A percentile compares a stretch with the other conserved stretches of the same genome.
These are phyloP conservation scores for Phodopus roborovskii DNA, from an alignment of 2,113 vertebrate genomes.

Conservation along the genomic window DNA sequence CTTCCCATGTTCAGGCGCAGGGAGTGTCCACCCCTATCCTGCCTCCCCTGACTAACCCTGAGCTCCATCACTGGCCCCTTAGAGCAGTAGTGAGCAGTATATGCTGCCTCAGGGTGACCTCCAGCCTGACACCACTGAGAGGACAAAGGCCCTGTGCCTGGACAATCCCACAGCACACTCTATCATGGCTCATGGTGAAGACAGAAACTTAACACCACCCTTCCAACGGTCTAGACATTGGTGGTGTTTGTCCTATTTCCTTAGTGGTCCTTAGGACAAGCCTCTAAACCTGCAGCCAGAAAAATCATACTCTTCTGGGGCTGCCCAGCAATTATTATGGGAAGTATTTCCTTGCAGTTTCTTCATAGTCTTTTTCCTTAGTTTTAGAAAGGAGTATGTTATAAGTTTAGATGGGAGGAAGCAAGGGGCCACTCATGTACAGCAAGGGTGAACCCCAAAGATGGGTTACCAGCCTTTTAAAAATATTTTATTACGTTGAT, in stretches of 20 bases:
- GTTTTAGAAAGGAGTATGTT: neutral
- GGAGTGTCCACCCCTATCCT: neutral
- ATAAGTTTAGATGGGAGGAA: neutral
- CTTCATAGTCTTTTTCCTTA: neutral
- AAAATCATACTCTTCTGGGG: neutral
- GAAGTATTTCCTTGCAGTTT: neutral
- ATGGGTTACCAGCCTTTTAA: neutral
- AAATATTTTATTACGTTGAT: neutral
- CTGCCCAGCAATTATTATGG: neutral
- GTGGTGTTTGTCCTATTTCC: neutral
- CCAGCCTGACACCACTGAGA: neutral
- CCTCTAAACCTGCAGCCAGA: neutral
- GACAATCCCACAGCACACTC: neutral
- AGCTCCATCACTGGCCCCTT: neutral
- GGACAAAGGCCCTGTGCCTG: neutral
- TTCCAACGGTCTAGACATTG: neutral
- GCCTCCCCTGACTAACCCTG: neutral
- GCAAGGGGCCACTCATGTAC: neutral
- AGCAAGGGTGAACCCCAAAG: neutral
- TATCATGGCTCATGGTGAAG: neutral
- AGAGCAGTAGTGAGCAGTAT: neutral
- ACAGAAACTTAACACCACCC: too few species aligned
- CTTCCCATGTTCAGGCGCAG: neutral
- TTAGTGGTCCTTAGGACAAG: conserved; percentile 8
- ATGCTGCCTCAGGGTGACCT: neutral